Percentiles rank a stretch among this genome's conserved stretches.
phyloP scores from a whole-genome alignment of 2,113 vertebrate species.

The Amia ocellicauda region DNA sequence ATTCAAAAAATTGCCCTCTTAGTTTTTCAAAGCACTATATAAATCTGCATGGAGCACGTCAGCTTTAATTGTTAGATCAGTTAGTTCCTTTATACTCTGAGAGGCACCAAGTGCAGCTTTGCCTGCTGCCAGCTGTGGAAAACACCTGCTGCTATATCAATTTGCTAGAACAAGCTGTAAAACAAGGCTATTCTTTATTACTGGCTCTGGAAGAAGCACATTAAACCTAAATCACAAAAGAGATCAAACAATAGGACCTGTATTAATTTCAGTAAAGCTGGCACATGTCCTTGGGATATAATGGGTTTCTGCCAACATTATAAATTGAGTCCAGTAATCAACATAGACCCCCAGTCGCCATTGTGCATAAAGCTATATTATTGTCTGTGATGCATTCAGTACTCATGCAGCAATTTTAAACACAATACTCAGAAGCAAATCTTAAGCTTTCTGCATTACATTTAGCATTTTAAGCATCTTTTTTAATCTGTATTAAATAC shows the following conservation, averaged over 20 bases:
- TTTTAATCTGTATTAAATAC: too few species aligned
- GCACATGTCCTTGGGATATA: slow-evolving; percentile 1
- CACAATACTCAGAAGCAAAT: too few species aligned
- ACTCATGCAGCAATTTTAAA: too few species aligned
- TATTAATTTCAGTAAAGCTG: slow-evolving; percentile 13
- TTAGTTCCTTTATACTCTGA: not conserved
- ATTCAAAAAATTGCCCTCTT: too few species aligned
- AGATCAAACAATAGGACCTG: slow-evolving; percentile 2
- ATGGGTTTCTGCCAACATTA: slow-evolving; percentile 11
- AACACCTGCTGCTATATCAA: not conserved
- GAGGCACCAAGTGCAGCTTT: not conserved
- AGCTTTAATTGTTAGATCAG: too few species aligned
- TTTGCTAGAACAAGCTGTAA: slow-evolving; percentile 2
- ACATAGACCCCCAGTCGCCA: not conserved
- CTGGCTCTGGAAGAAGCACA: not conserved
- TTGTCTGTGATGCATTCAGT: not conserved
- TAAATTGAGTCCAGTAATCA: slow-evolving; percentile 1
- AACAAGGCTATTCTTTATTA: not conserved
- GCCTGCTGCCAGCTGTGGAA: not conserved
- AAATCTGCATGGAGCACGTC: too few species aligned
- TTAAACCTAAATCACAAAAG: slow-evolving; percentile 6
- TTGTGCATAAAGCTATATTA: not conserved
- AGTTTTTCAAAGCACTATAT: too few species aligned
- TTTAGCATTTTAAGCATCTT: too few species aligned
- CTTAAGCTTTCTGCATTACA: too few species aligned